Conservation (phyloP, 2,797 vertebrate species). For the Anas flavirostris region DNA sequence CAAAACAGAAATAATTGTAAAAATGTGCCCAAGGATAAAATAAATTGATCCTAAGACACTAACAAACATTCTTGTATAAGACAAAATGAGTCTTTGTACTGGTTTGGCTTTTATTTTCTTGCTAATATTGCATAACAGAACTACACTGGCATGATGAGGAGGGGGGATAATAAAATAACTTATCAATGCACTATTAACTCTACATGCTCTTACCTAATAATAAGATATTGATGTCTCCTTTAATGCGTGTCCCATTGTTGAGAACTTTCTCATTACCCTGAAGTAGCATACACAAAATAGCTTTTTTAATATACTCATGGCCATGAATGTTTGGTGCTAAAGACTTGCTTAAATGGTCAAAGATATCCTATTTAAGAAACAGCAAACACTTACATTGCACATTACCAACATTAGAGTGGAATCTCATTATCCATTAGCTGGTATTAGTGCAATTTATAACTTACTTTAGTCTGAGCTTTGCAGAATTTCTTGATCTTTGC, state of each 20-base stretch:
- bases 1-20: conserved; percentile 66
- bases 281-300: conserved; percentile 81
- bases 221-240: conserved; percentile 86
- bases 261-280: conserved; percentile 84
- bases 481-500: conserved; percentile 87
- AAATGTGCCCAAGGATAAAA: conserved; percentile 73
- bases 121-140: conserved; percentile 75
- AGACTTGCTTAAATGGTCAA: conserved; percentile 84
- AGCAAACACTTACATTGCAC: conserved; percentile 77
- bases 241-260: conserved; percentile 80
- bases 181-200: conserved; percentile 80
- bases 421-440: conserved; percentile 79
- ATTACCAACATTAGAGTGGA: conserved; percentile 73
- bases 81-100: conserved; percentile 69
- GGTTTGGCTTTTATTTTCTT: conserved; percentile 75
- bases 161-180: conserved; percentile 78
- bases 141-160: conserved; percentile 57
- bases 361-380: conserved; percentile 82
- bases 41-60: conserved; percentile 67
- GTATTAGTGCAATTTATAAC: conserved; percentile 74
- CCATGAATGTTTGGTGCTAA: conserved; percentile 83
- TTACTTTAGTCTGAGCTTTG: conserved; percentile 83
- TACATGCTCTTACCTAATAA: conserved; percentile 82
- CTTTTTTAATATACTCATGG: conserved; percentile 86
- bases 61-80: conserved; percentile 63